Base-by-base conservation (phyloP, 2,888 invertebrate species). In the Ormyrus thymus region DNA sequence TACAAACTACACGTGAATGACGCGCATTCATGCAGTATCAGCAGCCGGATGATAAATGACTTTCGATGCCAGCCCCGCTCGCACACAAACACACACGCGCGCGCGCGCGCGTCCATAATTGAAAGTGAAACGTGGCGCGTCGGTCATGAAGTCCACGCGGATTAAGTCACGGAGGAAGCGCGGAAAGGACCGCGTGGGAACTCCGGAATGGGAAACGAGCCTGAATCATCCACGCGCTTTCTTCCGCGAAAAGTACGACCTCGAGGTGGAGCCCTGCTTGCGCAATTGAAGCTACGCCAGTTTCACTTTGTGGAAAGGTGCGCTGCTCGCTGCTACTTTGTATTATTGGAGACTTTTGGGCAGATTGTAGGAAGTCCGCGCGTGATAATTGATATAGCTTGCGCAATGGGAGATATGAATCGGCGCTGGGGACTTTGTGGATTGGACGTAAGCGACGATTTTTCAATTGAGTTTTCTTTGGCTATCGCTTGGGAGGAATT, bases 121-220 rank as follows among this genome's bases (percentile, higher is more conserved):
- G 62, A 71, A 77, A 77, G 77, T 66, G 77, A 77, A 65, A 76
- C 64, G 70, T 46, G 50, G 51, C 62, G 45, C 10, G n/a, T 29
- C 50, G 43, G 11, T 71, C 50, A 46, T 50, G 65, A 73, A 62
- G 53, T 46, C n/a, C n/a, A 13, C 11, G 66, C 13, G 29, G 66
- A 51, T 56, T 65, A 50, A 73, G 50, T 62, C 53, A 61, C 45
- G 68, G 56, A 7, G 13, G 62, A 62, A 10, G 11, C n/a, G 9
- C 13, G 56, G 4, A 11, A 15, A 51, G 13, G 10, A 13, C 9
- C 61, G 61, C 61, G 62, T 69, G 68, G 75, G 68, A 76, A 69
- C 62, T 29, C 29, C 45, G 53, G n/a, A 48, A 58, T 51, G 61
- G 51, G 56, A 73, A 64, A n/a, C 48, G n/a, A 68, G 13, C 43